Percentiles rank a stretch among this genome's conserved stretches.
Evolutionary conservation across 2,113 vertebrate genomes (phyloP).

Genomic region (Hiodon alosoides): DNA sequence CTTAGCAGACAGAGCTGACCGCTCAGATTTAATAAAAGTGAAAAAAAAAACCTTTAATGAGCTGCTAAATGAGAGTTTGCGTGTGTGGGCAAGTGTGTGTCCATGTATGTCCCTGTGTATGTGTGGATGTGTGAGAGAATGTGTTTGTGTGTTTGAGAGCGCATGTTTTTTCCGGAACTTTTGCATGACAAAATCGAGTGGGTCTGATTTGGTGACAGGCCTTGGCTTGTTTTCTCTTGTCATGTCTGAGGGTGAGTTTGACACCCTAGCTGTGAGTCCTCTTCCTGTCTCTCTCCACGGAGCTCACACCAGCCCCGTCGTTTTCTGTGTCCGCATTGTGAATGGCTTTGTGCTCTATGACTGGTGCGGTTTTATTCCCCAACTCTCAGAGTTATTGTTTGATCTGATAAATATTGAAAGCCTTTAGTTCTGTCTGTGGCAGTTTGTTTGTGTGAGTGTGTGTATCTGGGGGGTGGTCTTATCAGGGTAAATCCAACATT

Average conservation of each 20-base stretch:
- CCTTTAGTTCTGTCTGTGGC: background rate
- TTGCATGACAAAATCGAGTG: background rate
- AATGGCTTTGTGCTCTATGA: background rate
- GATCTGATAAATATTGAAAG: background rate
- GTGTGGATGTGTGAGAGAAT: constrained; percentile 3
- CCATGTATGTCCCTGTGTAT: background rate
- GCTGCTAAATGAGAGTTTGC: background rate
- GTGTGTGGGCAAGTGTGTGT: background rate
- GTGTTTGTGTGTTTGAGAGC: constrained; percentile 6
- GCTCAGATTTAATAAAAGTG: background rate
- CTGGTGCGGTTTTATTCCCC: background rate
- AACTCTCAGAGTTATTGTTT: background rate
- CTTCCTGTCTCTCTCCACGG: background rate
- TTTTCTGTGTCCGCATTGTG: background rate
- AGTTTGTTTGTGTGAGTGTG: background rate
- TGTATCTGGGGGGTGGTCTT: background rate
- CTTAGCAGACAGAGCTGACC: background rate
- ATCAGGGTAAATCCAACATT: background rate
- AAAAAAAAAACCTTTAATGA: background rate
- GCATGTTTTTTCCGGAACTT: constrained; percentile 19
- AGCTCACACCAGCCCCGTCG: background rate
- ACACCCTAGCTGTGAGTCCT: background rate
- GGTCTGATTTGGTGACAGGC: background rate
- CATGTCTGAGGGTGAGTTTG: background rate
- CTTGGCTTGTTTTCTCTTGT: background rate